Base-by-base conservation (phyloP, 2,888 invertebrate species). In the Argyresthia goedartella region DNA sequence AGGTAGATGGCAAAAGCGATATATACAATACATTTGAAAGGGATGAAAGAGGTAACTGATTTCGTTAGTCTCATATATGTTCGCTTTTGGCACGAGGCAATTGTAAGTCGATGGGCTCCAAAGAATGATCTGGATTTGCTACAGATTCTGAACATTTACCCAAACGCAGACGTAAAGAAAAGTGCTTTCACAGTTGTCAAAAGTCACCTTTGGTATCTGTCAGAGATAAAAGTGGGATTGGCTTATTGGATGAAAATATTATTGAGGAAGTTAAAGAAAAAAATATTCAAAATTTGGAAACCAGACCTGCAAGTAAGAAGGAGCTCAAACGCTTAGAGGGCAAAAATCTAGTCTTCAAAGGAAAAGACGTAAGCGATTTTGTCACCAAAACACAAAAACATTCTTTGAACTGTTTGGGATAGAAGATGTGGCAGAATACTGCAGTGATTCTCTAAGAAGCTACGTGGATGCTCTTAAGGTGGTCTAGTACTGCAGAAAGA, bases 201-300 rank as follows among this genome's bases (percentile, higher is more conserved):
- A 15, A 45, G 45, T 15, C n/a, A n/a, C n/a, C 45, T 45, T 45
- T 45, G 45, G 45, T 45, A n/a, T 45, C 15, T 45, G 45, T 45
- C 45, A 15, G 7, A 45, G 15, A 45, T n/a, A 15, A 45, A 45
- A 7, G 11, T 45, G 11, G 45, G 45, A 39, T 15, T 41, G 39
- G 49, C 49, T 34, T 39, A 39, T 49, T 49, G 36, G 49, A 15
- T 8, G 13, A 41, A 41, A n/a, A n/a, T n/a, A n/a, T n/a, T n/a
- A n/a, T n/a, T n/a, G n/a, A 34, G 4, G 16, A 47, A 47, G 14
- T n/a, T 47, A 9, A 34, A 47, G 47, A 9, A 47, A 35, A 47
- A 13, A 47, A 34, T n/a, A 8, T 36, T 9, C 8, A n/a, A 36
- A 36, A 36, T 36, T 9, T 36, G 34, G 15, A n/a, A n/a, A n/a